These are phyloP conservation scores for Myrmecophaga tridactyla DNA, from an alignment of 2,113 vertebrate genomes.

Conservation along the genomic window DNA sequence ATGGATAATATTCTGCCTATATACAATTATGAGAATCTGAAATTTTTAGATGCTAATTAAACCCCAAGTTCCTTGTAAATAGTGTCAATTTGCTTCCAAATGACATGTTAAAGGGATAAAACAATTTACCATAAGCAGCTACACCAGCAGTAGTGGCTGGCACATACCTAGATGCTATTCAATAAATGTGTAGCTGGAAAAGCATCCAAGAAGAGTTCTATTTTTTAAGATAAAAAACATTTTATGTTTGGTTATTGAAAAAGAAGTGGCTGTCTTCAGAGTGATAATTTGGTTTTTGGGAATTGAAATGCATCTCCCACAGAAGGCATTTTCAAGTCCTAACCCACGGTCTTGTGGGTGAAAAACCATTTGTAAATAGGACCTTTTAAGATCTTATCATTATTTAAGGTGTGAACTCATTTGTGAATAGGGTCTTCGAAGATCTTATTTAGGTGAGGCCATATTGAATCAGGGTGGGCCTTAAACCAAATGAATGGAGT, in stretches of 20 bases:
- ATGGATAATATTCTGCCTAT: constrained; percentile 58
- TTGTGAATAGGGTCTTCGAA: too few species aligned
- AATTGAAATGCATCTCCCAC: too few species aligned
- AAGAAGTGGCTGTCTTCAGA: background rate
- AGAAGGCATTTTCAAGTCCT: too few species aligned
- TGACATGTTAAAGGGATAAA: constrained; percentile 61
- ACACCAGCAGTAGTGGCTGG: constrained; percentile 54
- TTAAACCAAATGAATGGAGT: too few species aligned
- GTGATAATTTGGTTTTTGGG: background rate
- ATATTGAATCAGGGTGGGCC: too few species aligned
- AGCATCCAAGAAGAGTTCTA: background rate
- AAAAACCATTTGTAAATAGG: too few species aligned
- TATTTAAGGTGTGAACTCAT: too few species aligned
- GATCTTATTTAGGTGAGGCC: too few species aligned
- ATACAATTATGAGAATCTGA: constrained; percentile 63
- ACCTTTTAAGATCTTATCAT: too few species aligned
- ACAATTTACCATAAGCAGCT: constrained; percentile 48
- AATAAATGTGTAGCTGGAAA: background rate
- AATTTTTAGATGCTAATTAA: constrained; percentile 69
- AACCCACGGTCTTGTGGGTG: too few species aligned
- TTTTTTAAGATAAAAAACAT: background rate
- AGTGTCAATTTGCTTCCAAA: constrained; percentile 63
- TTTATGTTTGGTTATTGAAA: background rate
- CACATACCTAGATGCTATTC: background rate
- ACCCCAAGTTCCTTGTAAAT: constrained; percentile 54